These are phyloP conservation scores for Aspidapion aeneum DNA, from an alignment of 2,888 invertebrate genomes.

Conservation along the genomic window DNA sequence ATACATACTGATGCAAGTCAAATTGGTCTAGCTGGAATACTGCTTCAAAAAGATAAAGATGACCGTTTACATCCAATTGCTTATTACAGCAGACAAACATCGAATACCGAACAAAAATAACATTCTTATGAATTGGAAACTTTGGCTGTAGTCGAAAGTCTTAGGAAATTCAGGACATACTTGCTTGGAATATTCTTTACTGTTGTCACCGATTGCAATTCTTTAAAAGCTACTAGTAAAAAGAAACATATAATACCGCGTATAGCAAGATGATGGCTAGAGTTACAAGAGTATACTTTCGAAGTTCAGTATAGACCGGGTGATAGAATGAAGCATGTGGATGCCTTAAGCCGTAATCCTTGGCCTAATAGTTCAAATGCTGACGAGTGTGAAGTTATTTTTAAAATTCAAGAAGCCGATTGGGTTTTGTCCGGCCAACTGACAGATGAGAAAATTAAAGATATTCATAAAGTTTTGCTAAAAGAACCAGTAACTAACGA, in stretches of 20 bases:
- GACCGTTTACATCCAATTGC: constrained; percentile 30
- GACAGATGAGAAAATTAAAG: constrained; percentile 25
- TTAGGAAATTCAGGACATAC: constrained; percentile 39
- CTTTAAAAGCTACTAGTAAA: constrained; percentile 30
- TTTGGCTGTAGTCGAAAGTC: constrained; percentile 37
- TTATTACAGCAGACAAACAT: constrained; percentile 38
- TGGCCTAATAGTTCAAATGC: neutral
- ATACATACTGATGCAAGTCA: constrained; percentile 34
- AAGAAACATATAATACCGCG: constrained; percentile 32
- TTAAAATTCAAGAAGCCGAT: constrained; percentile 26
- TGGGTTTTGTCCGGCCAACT: constrained; percentile 29
- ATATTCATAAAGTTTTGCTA: constrained; percentile 18
- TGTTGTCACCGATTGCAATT: constrained; percentile 39
- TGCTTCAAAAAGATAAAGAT: constrained; percentile 32
- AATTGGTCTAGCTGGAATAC: constrained; percentile 31
- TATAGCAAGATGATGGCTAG: constrained; percentile 32
- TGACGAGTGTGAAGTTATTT: constrained; percentile 9
- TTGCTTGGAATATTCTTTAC: constrained; percentile 36
- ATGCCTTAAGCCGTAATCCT: constrained; percentile 31
- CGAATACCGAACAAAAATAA: constrained; percentile 35
- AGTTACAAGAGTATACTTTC: constrained; percentile 27
- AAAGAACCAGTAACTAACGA: constrained; percentile 22
- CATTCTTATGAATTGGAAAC: constrained; percentile 40
- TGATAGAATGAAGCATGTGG: constrained; percentile 26
- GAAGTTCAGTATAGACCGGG: constrained; percentile 27